A percentile compares a stretch with the other conserved stretches of the same genome.
These are phyloP conservation scores for Drepana falcataria DNA, from an alignment of 2,888 invertebrate species.

Conservation along the genomic window DNA sequence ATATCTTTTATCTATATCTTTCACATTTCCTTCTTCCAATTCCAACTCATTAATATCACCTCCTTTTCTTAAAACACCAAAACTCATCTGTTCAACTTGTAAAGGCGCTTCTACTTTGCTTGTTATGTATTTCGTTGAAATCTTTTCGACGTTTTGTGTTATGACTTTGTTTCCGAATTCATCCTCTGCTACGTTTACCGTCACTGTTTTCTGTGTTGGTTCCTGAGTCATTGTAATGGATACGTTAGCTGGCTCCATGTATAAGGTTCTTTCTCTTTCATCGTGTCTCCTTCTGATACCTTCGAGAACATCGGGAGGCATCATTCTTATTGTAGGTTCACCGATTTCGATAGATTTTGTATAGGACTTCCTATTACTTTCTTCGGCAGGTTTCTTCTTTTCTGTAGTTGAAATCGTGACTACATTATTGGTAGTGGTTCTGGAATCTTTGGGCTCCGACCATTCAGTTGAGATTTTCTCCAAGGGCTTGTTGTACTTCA, in stretches of 20 bases:
- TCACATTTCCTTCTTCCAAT: slow-evolving; percentile 65
- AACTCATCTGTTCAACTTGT: slow-evolving; percentile 70
- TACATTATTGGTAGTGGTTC: slow-evolving; percentile 52
- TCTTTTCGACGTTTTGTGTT: slow-evolving; percentile 68
- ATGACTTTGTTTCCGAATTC: slow-evolving; percentile 72
- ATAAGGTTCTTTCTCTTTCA: slow-evolving; percentile 59
- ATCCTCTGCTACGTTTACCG: slow-evolving; percentile 71
- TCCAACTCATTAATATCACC: slow-evolving; percentile 55
- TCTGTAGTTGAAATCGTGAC: slow-evolving; percentile 68
- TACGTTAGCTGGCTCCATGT: slow-evolving; percentile 68
- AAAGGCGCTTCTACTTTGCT: slow-evolving; percentile 63
- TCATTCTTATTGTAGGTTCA: slow-evolving; percentile 52
- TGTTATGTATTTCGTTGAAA: slow-evolving; percentile 63
- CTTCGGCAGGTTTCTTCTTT: slow-evolving; percentile 50
- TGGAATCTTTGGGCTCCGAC: slow-evolving; percentile 50
- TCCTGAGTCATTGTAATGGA: slow-evolving; percentile 71
- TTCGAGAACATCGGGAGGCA: slow-evolving; percentile 70
- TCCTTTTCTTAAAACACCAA: slow-evolving; percentile 61
- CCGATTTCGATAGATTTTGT: slow-evolving; percentile 76
- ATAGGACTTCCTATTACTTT: slow-evolving; percentile 53
- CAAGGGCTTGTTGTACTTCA: slow-evolving; percentile 54
- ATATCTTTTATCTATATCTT: slow-evolving; percentile 61
- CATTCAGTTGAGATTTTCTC: slow-evolving; percentile 52
- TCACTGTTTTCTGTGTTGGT: slow-evolving; percentile 70
- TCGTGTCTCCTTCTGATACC: slow-evolving; percentile 56